Evolutionary conservation across 2,113 vertebrate genomes (phyloP).

Genomic region (Lasiurus cinereus): DNA sequence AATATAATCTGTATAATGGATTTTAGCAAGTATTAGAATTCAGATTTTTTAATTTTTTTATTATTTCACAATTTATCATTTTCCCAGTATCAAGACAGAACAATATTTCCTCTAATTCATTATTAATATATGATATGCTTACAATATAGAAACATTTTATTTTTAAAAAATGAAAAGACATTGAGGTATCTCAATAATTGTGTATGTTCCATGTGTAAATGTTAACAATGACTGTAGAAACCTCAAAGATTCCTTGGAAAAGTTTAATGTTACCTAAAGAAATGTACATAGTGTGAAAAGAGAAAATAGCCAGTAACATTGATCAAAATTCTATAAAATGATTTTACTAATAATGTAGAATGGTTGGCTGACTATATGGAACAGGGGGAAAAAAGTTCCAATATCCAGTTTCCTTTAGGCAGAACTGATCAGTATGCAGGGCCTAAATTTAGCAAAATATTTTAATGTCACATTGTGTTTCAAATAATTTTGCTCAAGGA

Average conservation of each 20-base stretch:
- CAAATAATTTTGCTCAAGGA: conserved; percentile 17
- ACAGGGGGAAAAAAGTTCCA: neutral
- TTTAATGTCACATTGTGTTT: conserved; percentile 27
- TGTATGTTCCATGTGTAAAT: neutral
- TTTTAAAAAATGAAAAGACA: conserved; percentile 2
- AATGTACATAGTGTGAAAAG: neutral
- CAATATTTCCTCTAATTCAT: conserved; percentile 42
- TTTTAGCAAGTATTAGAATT: neutral
- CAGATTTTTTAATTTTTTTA: conserved; percentile 36
- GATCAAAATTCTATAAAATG: conserved; percentile 21
- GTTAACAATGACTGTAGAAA: neutral
- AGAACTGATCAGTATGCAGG: neutral
- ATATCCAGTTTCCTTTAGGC: neutral
- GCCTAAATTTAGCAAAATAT: neutral
- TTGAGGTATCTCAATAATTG: neutral
- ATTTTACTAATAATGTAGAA: neutral
- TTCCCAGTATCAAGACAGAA: neutral
- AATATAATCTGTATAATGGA: conserved; percentile 11
- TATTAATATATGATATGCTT: neutral
- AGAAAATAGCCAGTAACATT: neutral
- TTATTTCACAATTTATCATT: conserved; percentile 32
- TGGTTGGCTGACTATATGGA: neutral
- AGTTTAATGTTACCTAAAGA: conserved; percentile 8
- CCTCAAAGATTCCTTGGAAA: neutral
- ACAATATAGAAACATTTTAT: neutral